Evolutionary conservation across 2,888 invertebrate genomes (phyloP).

Genomic region (Bombylius discolor): DNA sequence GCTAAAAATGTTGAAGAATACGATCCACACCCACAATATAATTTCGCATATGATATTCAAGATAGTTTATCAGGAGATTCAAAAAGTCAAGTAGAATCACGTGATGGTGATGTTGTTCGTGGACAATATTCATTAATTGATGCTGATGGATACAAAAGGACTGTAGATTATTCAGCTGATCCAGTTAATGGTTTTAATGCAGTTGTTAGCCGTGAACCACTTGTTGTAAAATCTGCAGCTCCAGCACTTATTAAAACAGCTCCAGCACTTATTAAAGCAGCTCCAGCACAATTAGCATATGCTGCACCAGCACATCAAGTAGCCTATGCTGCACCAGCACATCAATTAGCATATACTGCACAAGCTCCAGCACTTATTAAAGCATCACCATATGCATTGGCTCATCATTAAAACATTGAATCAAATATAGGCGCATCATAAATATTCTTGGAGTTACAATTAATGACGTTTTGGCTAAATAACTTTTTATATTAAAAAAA

Average conservation of each 20-base stretch:
- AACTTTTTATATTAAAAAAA: not conserved
- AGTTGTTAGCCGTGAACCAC: conserved; percentile 26
- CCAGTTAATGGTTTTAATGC: conserved; percentile 36
- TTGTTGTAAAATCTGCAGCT: not conserved
- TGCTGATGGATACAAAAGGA: conserved; percentile 34
- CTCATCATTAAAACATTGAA: not conserved
- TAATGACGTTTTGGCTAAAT: not conserved
- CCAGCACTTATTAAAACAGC: not conserved
- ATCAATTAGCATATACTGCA: not conserved
- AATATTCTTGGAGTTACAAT: not conserved
- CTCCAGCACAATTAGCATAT: not conserved
- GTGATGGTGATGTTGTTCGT: conserved; percentile 35
- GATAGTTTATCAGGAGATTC: conserved; percentile 35
- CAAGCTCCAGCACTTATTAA: not conserved
- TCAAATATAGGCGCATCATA: not conserved
- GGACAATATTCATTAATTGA: conserved; percentile 37
- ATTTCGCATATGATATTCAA: conserved; percentile 35
- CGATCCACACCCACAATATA: conserved; percentile 36
- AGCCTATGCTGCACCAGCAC: not conserved
- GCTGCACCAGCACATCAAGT: not conserved
- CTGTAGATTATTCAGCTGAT: conserved; percentile 36
- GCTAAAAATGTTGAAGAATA: conserved; percentile 24
- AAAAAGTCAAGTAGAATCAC: conserved; percentile 34
- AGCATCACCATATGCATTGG: not conserved
- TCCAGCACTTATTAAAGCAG: not conserved